These are phyloP conservation scores for Agapornis canus DNA, from an alignment of 2,797 vertebrate genomes.

Conservation along the genomic window DNA sequence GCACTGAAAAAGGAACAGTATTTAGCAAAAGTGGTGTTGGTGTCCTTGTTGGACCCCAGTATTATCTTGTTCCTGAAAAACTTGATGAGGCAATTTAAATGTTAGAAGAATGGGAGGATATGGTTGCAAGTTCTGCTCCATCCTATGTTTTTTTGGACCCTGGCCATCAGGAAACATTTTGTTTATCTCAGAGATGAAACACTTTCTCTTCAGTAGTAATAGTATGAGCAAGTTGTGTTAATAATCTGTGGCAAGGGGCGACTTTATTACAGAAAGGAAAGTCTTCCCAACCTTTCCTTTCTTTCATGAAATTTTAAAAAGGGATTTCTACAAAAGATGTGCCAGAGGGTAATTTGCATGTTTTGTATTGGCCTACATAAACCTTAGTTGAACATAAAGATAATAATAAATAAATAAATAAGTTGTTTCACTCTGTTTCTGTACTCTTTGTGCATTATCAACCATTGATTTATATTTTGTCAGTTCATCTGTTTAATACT, in stretches of 20 bases:
- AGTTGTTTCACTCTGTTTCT: not conserved
- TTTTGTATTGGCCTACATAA: constrained; percentile 14
- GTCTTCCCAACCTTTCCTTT: not conserved
- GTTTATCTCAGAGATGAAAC: constrained; percentile 6
- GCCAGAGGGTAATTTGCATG: not conserved
- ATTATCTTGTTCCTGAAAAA: constrained; percentile 41
- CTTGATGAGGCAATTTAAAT: not conserved
- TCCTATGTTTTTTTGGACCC: constrained; percentile 15
- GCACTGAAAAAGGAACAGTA: not conserved
- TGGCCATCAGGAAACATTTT: constrained; percentile 41
- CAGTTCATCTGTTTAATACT: not conserved
- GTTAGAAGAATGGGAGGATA: constrained; percentile 36
- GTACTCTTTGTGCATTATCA: not conserved
- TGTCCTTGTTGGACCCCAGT: not conserved
- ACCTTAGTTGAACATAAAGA: not conserved
- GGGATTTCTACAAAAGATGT: not conserved
- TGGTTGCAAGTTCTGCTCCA: not conserved
- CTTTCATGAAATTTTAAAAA: not conserved
- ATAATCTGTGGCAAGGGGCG: not conserved
- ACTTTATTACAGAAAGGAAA: not conserved
- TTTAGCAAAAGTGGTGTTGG: not conserved
- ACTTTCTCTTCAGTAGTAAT: constrained; percentile 19
- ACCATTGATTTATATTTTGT: not conserved
- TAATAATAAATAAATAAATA: not conserved
- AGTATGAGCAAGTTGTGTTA: not conserved